Conservation (phyloP, 1,140 invertebrate species). For the Periplaneta americana region DNA sequence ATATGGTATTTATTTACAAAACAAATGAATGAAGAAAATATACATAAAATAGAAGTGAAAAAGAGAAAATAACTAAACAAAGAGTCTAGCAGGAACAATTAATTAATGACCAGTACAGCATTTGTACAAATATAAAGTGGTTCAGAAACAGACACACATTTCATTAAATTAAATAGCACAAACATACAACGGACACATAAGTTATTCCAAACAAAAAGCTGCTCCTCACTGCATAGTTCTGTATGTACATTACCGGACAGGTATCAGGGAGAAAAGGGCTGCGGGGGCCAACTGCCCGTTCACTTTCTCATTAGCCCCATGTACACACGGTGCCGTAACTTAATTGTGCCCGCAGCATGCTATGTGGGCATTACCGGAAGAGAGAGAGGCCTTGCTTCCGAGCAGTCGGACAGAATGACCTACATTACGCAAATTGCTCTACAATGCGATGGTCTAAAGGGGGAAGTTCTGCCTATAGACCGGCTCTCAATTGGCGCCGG, state of each 20-base stretch:
- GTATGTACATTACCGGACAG: too few relatives aligned
- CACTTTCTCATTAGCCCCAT: background rate
- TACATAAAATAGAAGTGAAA: background rate
- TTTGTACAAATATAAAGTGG: background rate
- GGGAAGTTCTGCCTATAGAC: too few relatives aligned
- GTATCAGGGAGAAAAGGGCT: too few relatives aligned
- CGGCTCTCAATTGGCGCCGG: background rate
- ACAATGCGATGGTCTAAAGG: background rate
- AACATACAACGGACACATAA: background rate
- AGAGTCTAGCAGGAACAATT: background rate
- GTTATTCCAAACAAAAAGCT: background rate
- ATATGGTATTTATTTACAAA: background rate
- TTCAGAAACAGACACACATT: background rate
- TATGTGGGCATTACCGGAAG: background rate
- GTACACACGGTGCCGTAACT: background rate
- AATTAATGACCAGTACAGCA: background rate
- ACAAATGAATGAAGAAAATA: background rate
- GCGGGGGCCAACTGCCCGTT: background rate
- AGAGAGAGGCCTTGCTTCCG: too few relatives aligned
- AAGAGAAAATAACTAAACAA: background rate
- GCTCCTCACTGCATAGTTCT: too few relatives aligned
- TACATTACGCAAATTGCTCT: background rate
- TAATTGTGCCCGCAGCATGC: background rate
- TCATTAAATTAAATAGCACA: background rate
- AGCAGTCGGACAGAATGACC: too few relatives aligned